Base-by-base conservation (phyloP, 2,113 vertebrate species). In the Sporophila hypoxantha region DNA sequence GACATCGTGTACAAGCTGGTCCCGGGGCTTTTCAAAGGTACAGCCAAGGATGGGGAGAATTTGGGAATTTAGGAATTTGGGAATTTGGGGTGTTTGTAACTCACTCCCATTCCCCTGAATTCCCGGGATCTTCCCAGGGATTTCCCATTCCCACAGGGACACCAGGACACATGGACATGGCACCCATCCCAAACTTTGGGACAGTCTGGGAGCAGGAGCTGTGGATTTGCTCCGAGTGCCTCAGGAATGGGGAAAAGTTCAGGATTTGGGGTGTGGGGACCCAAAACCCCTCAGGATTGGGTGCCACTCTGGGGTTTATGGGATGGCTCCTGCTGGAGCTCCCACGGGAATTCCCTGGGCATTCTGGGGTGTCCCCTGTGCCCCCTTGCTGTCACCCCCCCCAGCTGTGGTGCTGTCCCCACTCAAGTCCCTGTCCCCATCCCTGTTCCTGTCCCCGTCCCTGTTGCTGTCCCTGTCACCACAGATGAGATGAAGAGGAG, bases 1-100 rank as follows among this genome's bases (percentile, higher is more conserved):
- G 98, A 99, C 47, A 98, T 99, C 1, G 98, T 99, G 64, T 99
- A 99, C 97, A 99, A 99, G 76, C 96, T 99, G 65, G 98, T 99
- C 39, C 98, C 98, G 0, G 98, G 98, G 69, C 97, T 99, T 37
- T 99, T 99, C 94, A 99, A 98, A 99, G 98, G 98, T 99, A 90
- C 64, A 77, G 25, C 23, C 36, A 0, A 1, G 44, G 44, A 1
- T 2, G 2, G 8, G 22, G 10, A 1, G 12, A 5, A 5, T 7
- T 9, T 4, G 42, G 13, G 68, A 66, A 6, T 7, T 9, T 4
- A 39, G 13, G 68, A 66, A 6, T 44, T n/a, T 25, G 27, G 66
- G 19, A 32, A 17, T 50, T 22, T 8, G 32, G 69, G n/a, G 11
- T 15, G 10, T 16, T 29, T 34, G 13, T 9, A 2, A 14, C 18